Evolutionary conservation across 2,113 vertebrate genomes (phyloP).

Genomic region (Anolis carolinensis): DNA sequence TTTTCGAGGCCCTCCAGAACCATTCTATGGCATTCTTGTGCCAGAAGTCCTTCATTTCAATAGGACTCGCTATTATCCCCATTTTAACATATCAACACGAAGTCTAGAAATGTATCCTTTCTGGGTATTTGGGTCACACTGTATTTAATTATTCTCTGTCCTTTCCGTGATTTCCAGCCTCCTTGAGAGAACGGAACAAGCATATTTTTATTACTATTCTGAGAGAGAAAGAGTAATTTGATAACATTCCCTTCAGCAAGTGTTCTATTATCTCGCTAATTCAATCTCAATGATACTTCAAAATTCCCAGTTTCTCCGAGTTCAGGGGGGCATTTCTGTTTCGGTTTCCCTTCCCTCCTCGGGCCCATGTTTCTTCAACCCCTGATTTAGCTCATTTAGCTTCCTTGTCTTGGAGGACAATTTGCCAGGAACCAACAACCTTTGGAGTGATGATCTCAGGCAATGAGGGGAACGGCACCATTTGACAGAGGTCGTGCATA

Average conservation of each 20-base stretch:
- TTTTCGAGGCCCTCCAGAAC: too few relatives aligned
- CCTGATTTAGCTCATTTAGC: conserved; percentile 62
- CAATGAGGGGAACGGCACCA: background rate
- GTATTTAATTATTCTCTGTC: conserved; percentile 33
- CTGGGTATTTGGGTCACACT: too few relatives aligned
- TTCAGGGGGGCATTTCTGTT: conserved; percentile 33
- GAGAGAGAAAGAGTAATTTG: conserved; percentile 63
- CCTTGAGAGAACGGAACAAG: conserved; percentile 24
- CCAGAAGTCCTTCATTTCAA: too few relatives aligned
- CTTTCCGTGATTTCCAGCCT: conserved; percentile 8
- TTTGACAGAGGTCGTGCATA: conserved; percentile 53
- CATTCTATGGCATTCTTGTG: too few relatives aligned
- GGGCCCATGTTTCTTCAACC: background rate
- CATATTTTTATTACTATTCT: conserved; percentile 59
- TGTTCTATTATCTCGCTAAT: conserved; percentile 72
- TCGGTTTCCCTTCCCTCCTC: too few relatives aligned
- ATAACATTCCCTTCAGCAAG: conserved; percentile 65
- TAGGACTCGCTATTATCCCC: too few relatives aligned
- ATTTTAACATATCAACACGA: too few relatives aligned
- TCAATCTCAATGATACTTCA: conserved; percentile 58
- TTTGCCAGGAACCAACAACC: conserved; percentile 56
- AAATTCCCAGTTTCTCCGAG: conserved; percentile 62
- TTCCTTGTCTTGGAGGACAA: conserved; percentile 53
- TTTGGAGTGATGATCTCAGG: conserved; percentile 35
- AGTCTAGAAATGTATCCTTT: too few relatives aligned